phyloP scores from a whole-genome alignment of 2,113 vertebrate species.

The Balaeniceps rex region DNA sequence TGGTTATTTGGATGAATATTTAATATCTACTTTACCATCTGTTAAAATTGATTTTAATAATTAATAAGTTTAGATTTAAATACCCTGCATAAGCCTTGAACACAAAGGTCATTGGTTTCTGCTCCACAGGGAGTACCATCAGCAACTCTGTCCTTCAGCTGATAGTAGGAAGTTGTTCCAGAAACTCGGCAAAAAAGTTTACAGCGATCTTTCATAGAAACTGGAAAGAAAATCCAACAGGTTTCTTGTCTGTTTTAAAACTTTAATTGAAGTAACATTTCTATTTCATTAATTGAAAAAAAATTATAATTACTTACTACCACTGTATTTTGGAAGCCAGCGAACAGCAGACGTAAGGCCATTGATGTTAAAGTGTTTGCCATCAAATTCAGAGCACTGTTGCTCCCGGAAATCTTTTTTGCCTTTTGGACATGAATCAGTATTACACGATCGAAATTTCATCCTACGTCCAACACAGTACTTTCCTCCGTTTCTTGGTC shows the following conservation, averaged over 20 bases:
- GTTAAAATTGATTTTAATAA: neutral
- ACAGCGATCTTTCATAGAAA: constrained; percentile 96
- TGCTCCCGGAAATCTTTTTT: constrained; percentile 90
- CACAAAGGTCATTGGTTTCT: constrained; percentile 94
- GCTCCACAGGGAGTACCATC: constrained; percentile 93
- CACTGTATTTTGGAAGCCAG: constrained; percentile 97
- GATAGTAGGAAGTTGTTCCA: constrained; percentile 92
- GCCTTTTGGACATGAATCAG: constrained; percentile 89
- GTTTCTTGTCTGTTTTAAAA: neutral
- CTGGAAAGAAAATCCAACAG: constrained; percentile 73
- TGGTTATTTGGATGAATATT: neutral
- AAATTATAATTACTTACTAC: constrained; percentile 81
- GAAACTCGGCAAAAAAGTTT: constrained; percentile 96
- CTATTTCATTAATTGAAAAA: neutral
- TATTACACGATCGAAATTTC: constrained; percentile 97
- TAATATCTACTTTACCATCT: neutral
- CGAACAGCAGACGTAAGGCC: constrained; percentile 88
- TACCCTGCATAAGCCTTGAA: constrained; percentile 98
- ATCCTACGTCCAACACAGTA: constrained; percentile 95
- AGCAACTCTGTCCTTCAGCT: constrained; percentile 89
- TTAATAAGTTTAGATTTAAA: constrained; percentile 53
- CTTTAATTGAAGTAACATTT: neutral
- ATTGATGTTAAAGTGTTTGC: constrained; percentile 96
- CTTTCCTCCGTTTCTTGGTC: constrained; percentile 91
- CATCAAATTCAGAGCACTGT: constrained; percentile 93